phyloP scores from a whole-genome alignment of 2,113 vertebrate species.

The Dendropsophus ebraccatus region DNA sequence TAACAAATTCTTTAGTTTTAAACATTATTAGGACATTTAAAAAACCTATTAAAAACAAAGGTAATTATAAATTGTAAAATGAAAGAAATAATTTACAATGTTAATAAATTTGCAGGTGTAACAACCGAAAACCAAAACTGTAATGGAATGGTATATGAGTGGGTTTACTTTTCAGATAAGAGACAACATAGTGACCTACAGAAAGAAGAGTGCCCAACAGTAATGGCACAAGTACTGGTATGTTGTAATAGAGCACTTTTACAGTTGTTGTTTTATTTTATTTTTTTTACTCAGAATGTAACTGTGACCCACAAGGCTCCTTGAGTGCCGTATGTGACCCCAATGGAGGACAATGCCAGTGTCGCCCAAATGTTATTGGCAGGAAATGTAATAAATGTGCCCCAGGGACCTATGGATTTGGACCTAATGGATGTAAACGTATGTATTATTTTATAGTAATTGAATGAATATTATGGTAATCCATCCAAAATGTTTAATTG shows the following conservation, averaged over 20 bases:
- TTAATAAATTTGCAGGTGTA: not conserved
- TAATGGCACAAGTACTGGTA: not conserved
- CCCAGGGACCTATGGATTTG: slow-evolving; percentile 89
- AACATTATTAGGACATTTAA: not conserved
- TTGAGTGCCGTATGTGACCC: slow-evolving; percentile 91
- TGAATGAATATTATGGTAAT: not conserved
- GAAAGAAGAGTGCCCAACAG: not conserved
- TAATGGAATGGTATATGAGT: not conserved
- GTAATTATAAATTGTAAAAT: not conserved
- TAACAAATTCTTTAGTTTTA: not conserved
- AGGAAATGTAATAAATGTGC: slow-evolving; percentile 87
- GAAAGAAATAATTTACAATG: not conserved
- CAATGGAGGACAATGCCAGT: slow-evolving; percentile 90
- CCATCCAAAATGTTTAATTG: not conserved
- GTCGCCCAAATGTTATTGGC: slow-evolving; percentile 87
- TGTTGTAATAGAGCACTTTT: not conserved
- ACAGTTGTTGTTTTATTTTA: not conserved
- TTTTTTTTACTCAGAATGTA: slow-evolving; percentile 78
- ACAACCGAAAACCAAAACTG: not conserved
- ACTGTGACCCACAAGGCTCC: slow-evolving; percentile 93
- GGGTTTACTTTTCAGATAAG: not conserved
- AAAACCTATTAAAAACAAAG: not conserved
- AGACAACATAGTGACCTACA: not conserved
- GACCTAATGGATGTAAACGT: slow-evolving; percentile 91
- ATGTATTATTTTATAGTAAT: slow-evolving; percentile 60